Conservation (phyloP, 37 sponge, comb jelly and placozoan genomes). For the Mnemiopsis leidyi region DNA sequence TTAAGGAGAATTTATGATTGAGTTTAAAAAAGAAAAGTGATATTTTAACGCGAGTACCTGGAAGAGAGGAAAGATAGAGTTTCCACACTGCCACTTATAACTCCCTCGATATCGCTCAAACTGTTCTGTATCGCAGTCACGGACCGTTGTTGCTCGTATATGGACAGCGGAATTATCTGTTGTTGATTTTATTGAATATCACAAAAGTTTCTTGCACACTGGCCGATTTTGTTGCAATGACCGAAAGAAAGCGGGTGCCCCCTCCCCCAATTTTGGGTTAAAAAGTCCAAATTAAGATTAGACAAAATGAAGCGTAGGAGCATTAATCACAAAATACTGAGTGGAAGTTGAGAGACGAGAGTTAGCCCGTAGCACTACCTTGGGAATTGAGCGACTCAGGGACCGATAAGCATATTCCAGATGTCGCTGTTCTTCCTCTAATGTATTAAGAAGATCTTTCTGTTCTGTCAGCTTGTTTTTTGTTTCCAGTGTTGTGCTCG, state of each 20-base stretch:
- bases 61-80: conserved; percentile 49
- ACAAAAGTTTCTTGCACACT: too few relatives aligned
- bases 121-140: conserved; percentile 42
- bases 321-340: too few relatives aligned
- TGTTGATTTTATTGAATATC: too few relatives aligned
- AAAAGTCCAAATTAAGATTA: too few relatives aligned
- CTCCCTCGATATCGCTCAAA: conserved; percentile 56
- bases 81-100: conserved; percentile 27
- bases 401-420: neutral
- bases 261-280: too few relatives aligned
- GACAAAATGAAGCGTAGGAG: too few relatives aligned
- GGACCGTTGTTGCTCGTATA: neutral
- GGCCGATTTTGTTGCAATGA: too few relatives aligned
- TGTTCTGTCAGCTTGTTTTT: neutral
- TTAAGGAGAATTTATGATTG: neutral
- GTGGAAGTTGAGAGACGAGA: too few relatives aligned
- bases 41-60: neutral
- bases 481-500: neutral
- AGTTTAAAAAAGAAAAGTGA: too few relatives aligned
- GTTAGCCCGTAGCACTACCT: conserved; percentile 6
- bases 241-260: too few relatives aligned
- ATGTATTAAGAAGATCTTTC: neutral
- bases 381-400: conserved; percentile 18
- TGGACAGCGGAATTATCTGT: conserved; percentile 32
- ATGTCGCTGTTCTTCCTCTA: conserved; percentile 51